Evolutionary conservation across 2,113 vertebrate species (phyloP).

Genomic region (Xenopus laevis): DNA sequence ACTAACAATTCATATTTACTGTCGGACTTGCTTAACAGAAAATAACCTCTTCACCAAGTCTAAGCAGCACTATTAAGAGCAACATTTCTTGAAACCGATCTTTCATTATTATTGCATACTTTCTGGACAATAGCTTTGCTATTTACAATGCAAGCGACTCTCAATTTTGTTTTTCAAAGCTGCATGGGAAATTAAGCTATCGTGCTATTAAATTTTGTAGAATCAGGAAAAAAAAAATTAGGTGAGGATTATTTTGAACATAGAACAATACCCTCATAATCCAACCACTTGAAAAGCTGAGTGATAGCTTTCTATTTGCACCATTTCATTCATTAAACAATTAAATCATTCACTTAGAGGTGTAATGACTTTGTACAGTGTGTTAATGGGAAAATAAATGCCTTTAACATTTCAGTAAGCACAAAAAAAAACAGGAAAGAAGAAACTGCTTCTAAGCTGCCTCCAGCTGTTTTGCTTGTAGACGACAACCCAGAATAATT

Average conservation of each 20-base stretch:
- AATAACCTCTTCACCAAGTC: no score
- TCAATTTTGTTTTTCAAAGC: not conserved
- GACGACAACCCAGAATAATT: constrained; percentile 54
- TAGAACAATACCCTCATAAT: constrained; percentile 5
- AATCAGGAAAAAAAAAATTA: not conserved
- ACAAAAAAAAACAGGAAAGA: constrained; percentile 45
- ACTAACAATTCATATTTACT: no score
- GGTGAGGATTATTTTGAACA: constrained; percentile 16
- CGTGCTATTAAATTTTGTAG: not conserved
- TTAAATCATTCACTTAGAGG: constrained; percentile 9
- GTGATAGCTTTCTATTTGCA: constrained; percentile 9
- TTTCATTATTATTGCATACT: no score
- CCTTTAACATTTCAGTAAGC: constrained; percentile 45
- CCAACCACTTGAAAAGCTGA: not conserved
- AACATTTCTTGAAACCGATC: no score
- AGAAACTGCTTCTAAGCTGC: constrained; percentile 69
- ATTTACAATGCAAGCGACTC: not conserved
- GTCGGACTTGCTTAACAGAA: no score
- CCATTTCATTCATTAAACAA: constrained; percentile 13
- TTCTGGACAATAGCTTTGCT: not conserved
- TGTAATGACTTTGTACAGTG: constrained; percentile 42
- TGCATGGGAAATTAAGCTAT: not conserved
- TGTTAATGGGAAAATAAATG: constrained; percentile 39
- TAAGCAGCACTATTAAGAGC: no score
- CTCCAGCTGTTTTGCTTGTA: constrained; percentile 70